These are phyloP conservation scores for Notarius quadriscutis DNA, from an alignment of 2,113 vertebrate species.

Conservation along the genomic window DNA sequence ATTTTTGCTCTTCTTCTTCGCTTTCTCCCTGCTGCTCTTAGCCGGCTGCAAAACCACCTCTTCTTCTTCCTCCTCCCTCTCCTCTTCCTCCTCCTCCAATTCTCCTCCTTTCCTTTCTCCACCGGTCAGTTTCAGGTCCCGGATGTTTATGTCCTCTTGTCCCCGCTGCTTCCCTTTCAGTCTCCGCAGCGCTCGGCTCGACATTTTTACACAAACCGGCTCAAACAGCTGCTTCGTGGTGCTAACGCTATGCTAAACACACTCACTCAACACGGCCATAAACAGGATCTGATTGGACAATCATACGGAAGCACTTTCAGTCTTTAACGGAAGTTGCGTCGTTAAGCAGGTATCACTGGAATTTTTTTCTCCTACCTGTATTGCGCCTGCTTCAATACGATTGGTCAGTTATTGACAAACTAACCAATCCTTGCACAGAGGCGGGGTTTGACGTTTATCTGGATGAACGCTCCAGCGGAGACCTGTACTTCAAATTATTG, in stretches of 20 bases:
- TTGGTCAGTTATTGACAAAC: neutral
- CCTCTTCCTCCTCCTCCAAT: conserved; percentile 55
- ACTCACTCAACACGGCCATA: neutral
- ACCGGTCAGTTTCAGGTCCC: conserved; percentile 58
- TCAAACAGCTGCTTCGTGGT: neutral
- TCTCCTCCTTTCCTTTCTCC: conserved; percentile 58
- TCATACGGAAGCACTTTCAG: conserved; percentile 15
- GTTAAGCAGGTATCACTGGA: too few species aligned
- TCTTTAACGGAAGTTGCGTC: conserved; percentile 26
- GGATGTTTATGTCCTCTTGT: conserved; percentile 79
- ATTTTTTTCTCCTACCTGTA: neutral
- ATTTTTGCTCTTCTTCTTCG: conserved; percentile 69
- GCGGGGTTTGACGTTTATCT: neutral
- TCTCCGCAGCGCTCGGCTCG: conserved; percentile 84
- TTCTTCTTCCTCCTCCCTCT: conserved; percentile 24
- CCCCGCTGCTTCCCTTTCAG: conserved; percentile 85
- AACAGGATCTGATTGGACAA: conserved; percentile 34
- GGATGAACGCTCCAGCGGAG: neutral
- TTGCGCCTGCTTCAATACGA: neutral
- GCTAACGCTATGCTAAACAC: neutral
- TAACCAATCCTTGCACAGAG: neutral
- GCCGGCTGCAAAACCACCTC: conserved; percentile 48
- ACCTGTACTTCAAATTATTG: neutral
- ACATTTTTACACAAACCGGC: conserved; percentile 72
- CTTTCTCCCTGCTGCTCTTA: conserved; percentile 60